These are phyloP conservation scores for Cyprinodon variegatus DNA, from an alignment of 2,113 vertebrate species.

Conservation along the genomic window DNA sequence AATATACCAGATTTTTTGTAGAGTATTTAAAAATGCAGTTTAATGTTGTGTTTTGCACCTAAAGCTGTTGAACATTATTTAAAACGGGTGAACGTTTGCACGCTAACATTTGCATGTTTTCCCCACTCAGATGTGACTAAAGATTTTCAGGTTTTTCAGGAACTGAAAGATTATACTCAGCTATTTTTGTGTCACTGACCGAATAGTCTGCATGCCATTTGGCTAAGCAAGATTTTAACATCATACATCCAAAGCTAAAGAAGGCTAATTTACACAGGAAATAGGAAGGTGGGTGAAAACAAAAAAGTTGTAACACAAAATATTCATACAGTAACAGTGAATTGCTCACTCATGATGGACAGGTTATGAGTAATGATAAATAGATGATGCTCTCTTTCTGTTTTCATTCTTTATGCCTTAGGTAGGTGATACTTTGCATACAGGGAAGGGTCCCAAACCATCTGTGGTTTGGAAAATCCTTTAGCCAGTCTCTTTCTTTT, in stretches of 20 bases:
- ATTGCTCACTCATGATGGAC: not conserved
- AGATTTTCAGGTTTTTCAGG: slow-evolving; percentile 25
- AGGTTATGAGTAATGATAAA: not conserved
- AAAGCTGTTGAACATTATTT: not conserved
- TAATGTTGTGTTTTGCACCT: not conserved
- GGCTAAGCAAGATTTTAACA: not conserved
- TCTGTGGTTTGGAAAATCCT: slow-evolving; percentile 49
- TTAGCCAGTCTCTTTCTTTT: not conserved
- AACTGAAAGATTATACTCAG: slow-evolving; percentile 42
- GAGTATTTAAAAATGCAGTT: not conserved
- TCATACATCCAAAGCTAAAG: not conserved
- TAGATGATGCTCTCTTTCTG: not conserved
- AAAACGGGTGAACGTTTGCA: not conserved
- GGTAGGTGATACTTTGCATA: slow-evolving; percentile 22
- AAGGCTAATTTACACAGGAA: not conserved
- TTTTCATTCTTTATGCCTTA: not conserved
- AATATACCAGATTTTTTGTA: not conserved
- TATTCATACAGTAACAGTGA: not conserved
- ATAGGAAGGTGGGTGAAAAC: not conserved
- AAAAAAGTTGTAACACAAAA: not conserved
- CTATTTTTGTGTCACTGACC: slow-evolving; percentile 11
- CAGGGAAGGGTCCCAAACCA: not conserved
- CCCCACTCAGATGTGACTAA: not conserved
- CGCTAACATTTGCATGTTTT: not conserved
- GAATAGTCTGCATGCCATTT: not conserved